Evolutionary conservation across 2,888 invertebrate genomes (phyloP).

Genomic region (Chesias legatella): DNA sequence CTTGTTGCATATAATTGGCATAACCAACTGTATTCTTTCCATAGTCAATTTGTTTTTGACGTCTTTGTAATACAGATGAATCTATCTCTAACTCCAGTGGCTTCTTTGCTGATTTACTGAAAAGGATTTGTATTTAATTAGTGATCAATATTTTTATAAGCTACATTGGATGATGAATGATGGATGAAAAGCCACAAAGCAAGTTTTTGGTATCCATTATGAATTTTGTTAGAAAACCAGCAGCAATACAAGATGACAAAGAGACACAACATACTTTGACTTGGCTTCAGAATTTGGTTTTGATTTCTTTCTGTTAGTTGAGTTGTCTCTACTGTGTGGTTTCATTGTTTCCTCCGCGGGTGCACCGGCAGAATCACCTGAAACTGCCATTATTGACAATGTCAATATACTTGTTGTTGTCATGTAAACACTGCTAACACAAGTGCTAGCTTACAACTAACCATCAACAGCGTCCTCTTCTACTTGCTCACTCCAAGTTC

Average conservation of each 20-base stretch:
- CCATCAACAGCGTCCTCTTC: slow-evolving; percentile 35
- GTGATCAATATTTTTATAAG: no score
- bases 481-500: slow-evolving; percentile 38
- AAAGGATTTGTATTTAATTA: background rate
- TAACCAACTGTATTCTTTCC: slow-evolving; percentile 96
- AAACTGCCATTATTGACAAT: slow-evolving; percentile 14
- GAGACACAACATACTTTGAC: slow-evolving; percentile 34
- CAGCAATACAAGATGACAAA: background rate
- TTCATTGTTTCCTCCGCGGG: slow-evolving; percentile 44
- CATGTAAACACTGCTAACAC: background rate
- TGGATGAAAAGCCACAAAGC: no score
- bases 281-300: slow-evolving; percentile 50
- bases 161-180: no score
- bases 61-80: slow-evolving; percentile 83
- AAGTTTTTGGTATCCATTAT: no score
- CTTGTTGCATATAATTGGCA: slow-evolving; percentile 84
- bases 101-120: slow-evolving; percentile 43
- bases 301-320: slow-evolving; percentile 52
- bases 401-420: no score
- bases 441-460: slow-evolving; percentile 17
- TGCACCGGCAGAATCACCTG: slow-evolving; percentile 34
- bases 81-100: slow-evolving; percentile 84
- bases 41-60: slow-evolving; percentile 97
- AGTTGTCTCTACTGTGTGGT: slow-evolving; percentile 51
- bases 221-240: slow-evolving; percentile 16